Conservation (phyloP, 2,888 invertebrate species). For the Eupithecia exiguata region DNA sequence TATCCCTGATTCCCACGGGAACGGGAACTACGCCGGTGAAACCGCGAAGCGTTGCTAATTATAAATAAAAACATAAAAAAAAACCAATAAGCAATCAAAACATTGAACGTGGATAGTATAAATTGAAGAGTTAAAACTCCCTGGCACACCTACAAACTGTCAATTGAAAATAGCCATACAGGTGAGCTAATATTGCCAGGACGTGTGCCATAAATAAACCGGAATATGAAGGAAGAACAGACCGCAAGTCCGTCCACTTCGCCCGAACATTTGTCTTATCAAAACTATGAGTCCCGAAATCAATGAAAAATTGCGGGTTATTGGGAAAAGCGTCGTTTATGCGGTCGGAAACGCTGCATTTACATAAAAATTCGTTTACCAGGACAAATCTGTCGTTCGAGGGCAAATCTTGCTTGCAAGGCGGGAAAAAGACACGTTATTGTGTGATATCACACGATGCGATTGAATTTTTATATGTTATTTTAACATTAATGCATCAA, state of each 20-base stretch:
- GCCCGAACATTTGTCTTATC: slow-evolving; percentile 11
- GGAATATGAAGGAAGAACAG: background rate
- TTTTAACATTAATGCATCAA: background rate
- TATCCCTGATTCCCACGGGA: too few relatives aligned
- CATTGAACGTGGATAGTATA: too few relatives aligned
- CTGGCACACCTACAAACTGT: background rate
- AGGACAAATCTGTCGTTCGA: slow-evolving; percentile 65
- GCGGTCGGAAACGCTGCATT: slow-evolving; percentile 63
- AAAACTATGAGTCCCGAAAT: slow-evolving; percentile 47
- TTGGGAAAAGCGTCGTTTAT: slow-evolving; percentile 61
- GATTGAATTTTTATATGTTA: background rate
- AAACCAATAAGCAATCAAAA: too few relatives aligned
- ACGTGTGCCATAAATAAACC: background rate
- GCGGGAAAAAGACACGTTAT: slow-evolving; percentile 52
- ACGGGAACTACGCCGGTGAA: too few relatives aligned
- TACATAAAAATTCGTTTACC: slow-evolving; percentile 77
- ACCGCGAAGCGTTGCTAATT: too few relatives aligned
- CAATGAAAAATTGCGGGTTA: slow-evolving; percentile 59
- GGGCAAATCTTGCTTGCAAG: slow-evolving; percentile 61
- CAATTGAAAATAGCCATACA: background rate
- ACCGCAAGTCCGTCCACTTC: background rate
- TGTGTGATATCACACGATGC: background rate
- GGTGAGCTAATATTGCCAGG: background rate
- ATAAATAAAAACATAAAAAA: too few relatives aligned
- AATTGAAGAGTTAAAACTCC: background rate